Conservation (phyloP, 2,797 vertebrate genomes). For the Manis javanica region DNA sequence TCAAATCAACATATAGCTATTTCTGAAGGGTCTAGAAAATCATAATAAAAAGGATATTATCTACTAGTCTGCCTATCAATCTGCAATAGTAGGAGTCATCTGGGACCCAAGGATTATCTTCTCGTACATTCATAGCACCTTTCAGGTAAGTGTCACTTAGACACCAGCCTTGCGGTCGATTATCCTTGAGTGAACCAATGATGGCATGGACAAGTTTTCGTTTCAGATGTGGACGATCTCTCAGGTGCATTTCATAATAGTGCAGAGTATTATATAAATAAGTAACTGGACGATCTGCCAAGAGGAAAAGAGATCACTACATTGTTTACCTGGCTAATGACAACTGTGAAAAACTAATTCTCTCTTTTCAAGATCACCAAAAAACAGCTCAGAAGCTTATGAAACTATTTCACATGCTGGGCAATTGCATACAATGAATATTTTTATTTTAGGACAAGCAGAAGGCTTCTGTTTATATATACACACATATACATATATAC, state of each 20-base stretch:
- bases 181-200: conserved; percentile 98
- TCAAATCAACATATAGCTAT: conserved; percentile 2
- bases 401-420: neutral
- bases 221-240: conserved; percentile 96
- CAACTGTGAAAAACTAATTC: neutral
- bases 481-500: too few species aligned
- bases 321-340: neutral
- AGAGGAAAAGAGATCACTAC: conserved; percentile 39
- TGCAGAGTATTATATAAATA: conserved; percentile 99
- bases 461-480: neutral
- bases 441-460: conserved; percentile 49
- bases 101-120: conserved; percentile 96
- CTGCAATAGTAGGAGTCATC: conserved; percentile 99
- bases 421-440: neutral
- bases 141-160: conserved; percentile 98
- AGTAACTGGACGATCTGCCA: conserved; percentile 97
- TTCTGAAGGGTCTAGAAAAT: neutral
- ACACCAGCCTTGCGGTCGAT: conserved; percentile 97
- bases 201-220: conserved; percentile 98
- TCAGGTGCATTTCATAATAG: conserved; percentile 97
- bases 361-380: conserved; percentile 12
- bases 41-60: conserved; percentile 96
- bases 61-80: conserved; percentile 97
- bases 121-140: conserved; percentile 95
- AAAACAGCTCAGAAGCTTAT: conserved; percentile 1